Evolutionary conservation across 2,113 vertebrate species (phyloP).

Genomic region (Aleadryas rufinucha): DNA sequence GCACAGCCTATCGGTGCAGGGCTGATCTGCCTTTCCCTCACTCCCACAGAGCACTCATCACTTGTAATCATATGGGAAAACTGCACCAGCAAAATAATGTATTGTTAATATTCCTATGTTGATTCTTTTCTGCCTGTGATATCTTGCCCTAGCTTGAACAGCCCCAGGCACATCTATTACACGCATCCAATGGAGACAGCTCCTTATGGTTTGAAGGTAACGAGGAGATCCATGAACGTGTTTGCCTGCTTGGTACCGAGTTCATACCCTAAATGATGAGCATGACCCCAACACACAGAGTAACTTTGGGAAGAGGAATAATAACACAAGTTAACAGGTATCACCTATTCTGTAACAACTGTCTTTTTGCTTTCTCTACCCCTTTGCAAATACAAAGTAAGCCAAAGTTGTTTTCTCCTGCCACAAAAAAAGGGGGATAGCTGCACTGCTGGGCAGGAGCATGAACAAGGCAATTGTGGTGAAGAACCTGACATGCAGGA

Average conservation of each 20-base stretch:
- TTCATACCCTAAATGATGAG: neutral
- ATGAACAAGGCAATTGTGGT: neutral
- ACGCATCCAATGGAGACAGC: neutral
- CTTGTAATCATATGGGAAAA: conserved; percentile 63
- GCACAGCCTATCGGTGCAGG: neutral
- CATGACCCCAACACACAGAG: neutral
- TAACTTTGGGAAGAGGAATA: neutral
- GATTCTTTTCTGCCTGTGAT: conserved; percentile 47
- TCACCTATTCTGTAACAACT: neutral
- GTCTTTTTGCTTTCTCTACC: neutral
- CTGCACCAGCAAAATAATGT: conserved; percentile 9
- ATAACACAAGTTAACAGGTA: neutral
- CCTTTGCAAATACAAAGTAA: neutral
- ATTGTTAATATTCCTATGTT: conserved; percentile 45
- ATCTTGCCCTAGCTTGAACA: conserved; percentile 67
- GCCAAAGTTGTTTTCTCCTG: neutral
- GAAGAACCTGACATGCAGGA: conserved; percentile 2
- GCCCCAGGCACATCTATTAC: conserved; percentile 50
- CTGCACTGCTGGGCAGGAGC: neutral
- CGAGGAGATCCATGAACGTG: neutral
- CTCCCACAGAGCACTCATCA: conserved; percentile 54
- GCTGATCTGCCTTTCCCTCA: neutral
- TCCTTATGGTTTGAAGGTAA: conserved; percentile 24
- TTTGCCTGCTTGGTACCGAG: neutral
- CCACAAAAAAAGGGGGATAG: neutral